Conservation (phyloP, 2,113 vertebrate genomes). For the Syngnathus scovelli region DNA sequence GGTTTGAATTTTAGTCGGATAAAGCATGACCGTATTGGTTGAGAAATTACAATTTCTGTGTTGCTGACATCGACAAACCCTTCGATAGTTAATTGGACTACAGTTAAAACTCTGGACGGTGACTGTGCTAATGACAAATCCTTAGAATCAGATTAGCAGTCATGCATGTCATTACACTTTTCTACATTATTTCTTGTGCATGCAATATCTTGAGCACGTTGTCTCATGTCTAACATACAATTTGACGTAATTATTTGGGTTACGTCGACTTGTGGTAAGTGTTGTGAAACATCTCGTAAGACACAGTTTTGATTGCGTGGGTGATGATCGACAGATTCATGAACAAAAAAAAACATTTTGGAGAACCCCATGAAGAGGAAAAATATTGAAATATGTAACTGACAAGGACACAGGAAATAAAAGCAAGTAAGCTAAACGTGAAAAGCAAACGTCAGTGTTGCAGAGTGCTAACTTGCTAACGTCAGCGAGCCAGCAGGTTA, state of each 20-base stretch:
- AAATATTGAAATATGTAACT: not conserved
- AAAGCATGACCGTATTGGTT: not conserved
- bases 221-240: not conserved
- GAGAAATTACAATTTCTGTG: not conserved
- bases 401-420: constrained; percentile 52
- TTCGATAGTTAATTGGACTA: not conserved
- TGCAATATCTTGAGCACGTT: not conserved
- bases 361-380: not conserved
- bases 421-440: constrained; percentile 51
- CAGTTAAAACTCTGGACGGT: constrained; percentile 1
- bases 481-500: constrained; percentile 43
- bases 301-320: not conserved
- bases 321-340: not conserved
- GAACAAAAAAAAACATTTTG: not conserved
- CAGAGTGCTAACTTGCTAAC: constrained; percentile 46
- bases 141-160: constrained; percentile 40
- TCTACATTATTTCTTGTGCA: constrained; percentile 22
- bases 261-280: not conserved
- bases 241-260: not conserved
- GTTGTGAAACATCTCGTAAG: not conserved
- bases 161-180: constrained; percentile 24
- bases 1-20: not conserved
- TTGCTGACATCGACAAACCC: not conserved
- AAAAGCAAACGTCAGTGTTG: constrained; percentile 51
- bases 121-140: constrained; percentile 45